Percentiles rank a stretch among this genome's conserved stretches.
Conservation (phyloP, 2,888 invertebrate genomes). For the Corbicula japonica region DNA sequence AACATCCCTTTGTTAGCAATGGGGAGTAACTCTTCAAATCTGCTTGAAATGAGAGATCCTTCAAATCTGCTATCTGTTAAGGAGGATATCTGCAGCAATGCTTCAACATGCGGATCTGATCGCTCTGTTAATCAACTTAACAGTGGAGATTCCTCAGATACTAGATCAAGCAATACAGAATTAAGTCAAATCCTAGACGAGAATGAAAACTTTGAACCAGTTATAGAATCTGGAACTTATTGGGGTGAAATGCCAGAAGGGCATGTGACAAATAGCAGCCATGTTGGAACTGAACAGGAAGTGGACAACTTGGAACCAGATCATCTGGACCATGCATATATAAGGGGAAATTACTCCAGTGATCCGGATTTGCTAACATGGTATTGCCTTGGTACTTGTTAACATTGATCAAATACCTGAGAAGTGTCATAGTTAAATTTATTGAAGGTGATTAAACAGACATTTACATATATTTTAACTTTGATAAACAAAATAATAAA, state of each 20-base stretch:
- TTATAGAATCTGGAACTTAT: constrained; percentile 9
- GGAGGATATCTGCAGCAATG: constrained; percentile 35
- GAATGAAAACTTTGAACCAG: constrained; percentile 27
- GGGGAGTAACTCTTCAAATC: constrained; percentile 35
- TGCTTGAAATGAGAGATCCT: neutral
- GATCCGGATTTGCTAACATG: constrained; percentile 52
- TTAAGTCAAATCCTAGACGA: constrained; percentile 39
- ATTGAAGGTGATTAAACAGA: neutral
- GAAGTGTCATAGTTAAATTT: neutral
- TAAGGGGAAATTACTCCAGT: constrained; percentile 35
- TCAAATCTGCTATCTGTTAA: constrained; percentile 7
- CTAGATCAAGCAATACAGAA: constrained; percentile 41
- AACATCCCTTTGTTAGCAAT: constrained; percentile 19
- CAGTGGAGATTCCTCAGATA: constrained; percentile 42
- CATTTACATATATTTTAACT: neutral
- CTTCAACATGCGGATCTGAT: constrained; percentile 40
- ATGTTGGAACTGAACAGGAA: constrained; percentile 3
- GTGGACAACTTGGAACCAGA: neutral
- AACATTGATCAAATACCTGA: constrained; percentile 8
- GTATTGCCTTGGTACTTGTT: constrained; percentile 53
- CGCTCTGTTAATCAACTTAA: constrained; percentile 16
- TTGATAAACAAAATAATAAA: neutral
- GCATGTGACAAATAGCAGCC: constrained; percentile 2
- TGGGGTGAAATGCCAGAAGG: constrained; percentile 34
- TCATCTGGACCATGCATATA: constrained; percentile 40